These are phyloP conservation scores for Himalopsyche phryganea DNA, from an alignment of 1,140 invertebrate species.

Conservation along the genomic window DNA sequence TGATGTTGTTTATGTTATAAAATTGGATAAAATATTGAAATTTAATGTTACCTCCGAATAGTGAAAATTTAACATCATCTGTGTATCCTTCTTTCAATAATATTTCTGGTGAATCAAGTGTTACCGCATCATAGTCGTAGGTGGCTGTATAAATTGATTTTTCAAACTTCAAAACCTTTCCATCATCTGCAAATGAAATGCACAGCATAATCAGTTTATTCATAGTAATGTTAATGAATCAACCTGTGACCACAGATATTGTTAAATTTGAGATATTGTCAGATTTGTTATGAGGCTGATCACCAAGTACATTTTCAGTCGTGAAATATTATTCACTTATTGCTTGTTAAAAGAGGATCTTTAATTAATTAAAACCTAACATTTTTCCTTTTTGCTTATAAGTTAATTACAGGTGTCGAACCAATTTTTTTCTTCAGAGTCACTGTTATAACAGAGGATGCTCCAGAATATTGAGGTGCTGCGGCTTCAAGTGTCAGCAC, in stretches of 20 bases:
- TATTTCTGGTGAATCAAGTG: constrained; percentile 4
- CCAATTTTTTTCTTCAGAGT: background rate
- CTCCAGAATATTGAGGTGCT: background rate
- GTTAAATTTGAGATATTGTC: too few relatives aligned
- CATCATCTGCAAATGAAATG: background rate
- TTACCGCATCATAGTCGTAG: background rate
- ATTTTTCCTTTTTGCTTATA: background rate
- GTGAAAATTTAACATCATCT: constrained; percentile 7
- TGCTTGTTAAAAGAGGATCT: too few relatives aligned
- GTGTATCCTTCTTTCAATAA: constrained; percentile 15
- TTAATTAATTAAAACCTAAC: too few relatives aligned
- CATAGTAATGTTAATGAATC: too few relatives aligned
- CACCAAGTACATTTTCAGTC: too few relatives aligned
- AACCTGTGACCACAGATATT: too few relatives aligned
- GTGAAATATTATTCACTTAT: too few relatives aligned
- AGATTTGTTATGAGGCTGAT: too few relatives aligned
- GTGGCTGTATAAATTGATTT: background rate
- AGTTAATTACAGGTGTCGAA: background rate
- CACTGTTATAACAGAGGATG: background rate
- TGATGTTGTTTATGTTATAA: too few relatives aligned
- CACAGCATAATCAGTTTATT: too few relatives aligned
- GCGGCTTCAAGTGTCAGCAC: constrained; percentile 3
- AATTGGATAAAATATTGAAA: too few relatives aligned
- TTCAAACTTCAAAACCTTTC: constrained; percentile 11
- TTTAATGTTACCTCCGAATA: constrained; percentile 13